Evolutionary conservation across 2,113 vertebrate species (phyloP).

Genomic region (Phaethornis superciliosus): DNA sequence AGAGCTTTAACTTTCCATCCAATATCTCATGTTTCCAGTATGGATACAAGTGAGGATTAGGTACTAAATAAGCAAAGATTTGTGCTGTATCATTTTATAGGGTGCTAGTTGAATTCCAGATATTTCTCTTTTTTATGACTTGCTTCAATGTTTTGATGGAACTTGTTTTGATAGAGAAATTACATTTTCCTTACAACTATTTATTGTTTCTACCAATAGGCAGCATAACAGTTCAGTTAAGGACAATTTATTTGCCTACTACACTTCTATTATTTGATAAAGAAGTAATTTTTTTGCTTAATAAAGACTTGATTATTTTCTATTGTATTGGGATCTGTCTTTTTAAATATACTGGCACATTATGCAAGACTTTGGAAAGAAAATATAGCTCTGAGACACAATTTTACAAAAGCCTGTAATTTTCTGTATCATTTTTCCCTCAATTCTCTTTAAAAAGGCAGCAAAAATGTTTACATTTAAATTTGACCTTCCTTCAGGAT

Average conservation of each 20-base stretch:
- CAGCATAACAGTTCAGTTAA: not conserved
- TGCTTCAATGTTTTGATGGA: not conserved
- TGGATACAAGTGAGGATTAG: not conserved
- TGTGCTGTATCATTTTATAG: not conserved
- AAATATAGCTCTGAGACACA: not conserved
- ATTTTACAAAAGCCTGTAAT: conserved; percentile 10
- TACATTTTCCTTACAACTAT: not conserved
- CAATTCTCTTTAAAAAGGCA: not conserved
- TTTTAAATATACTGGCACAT: not conserved
- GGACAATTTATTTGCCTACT: not conserved
- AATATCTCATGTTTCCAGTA: not conserved
- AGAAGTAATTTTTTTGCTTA: not conserved
- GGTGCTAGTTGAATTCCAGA: not conserved
- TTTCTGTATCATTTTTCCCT: conserved; percentile 18
- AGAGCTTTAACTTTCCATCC: not conserved
- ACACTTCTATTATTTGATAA: not conserved
- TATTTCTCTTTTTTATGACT: not conserved
- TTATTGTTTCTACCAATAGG: not conserved
- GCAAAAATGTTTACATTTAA: not conserved
- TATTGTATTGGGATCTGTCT: not conserved
- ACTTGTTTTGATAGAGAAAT: not conserved
- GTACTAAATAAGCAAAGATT: not conserved
- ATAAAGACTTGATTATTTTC: not conserved
- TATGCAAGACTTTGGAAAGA: not conserved
- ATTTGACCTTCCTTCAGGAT: not conserved